These are phyloP conservation scores for Megaceryle alcyon DNA, from an alignment of 2,797 vertebrate species.

Conservation along the genomic window DNA sequence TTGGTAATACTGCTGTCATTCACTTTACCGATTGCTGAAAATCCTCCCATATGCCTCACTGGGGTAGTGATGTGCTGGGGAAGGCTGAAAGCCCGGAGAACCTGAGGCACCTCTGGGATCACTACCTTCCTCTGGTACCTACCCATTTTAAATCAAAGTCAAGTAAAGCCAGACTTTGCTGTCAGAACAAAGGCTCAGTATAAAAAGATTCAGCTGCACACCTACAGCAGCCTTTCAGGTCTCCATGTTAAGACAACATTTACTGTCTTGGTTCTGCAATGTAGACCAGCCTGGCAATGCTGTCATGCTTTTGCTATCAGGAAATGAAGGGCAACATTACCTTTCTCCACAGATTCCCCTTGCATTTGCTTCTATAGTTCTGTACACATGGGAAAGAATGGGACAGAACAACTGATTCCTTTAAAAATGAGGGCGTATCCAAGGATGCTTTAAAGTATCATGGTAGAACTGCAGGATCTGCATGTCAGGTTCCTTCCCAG, in stretches of 20 bases:
- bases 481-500: neutral
- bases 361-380: neutral
- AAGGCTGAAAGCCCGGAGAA: neutral
- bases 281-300: neutral
- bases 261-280: neutral
- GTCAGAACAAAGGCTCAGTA: neutral
- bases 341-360: neutral
- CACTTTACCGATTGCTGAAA: neutral
- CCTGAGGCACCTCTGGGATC: neutral
- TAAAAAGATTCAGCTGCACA: neutral
- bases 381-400: neutral
- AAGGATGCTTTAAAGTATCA: conserved; percentile 12
- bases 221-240: neutral
- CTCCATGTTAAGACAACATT: neutral
- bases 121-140: neutral
- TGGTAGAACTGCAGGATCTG: neutral
- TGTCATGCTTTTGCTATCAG: neutral
- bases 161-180: neutral
- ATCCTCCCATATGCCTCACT: neutral
- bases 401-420: neutral
- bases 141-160: neutral
- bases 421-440: neutral
- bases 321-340: neutral
- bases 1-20: neutral
- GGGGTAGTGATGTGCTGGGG: neutral